These are phyloP conservation scores for Apamea crenata DNA, from an alignment of 2,888 invertebrate genomes.

Conservation along the genomic window DNA sequence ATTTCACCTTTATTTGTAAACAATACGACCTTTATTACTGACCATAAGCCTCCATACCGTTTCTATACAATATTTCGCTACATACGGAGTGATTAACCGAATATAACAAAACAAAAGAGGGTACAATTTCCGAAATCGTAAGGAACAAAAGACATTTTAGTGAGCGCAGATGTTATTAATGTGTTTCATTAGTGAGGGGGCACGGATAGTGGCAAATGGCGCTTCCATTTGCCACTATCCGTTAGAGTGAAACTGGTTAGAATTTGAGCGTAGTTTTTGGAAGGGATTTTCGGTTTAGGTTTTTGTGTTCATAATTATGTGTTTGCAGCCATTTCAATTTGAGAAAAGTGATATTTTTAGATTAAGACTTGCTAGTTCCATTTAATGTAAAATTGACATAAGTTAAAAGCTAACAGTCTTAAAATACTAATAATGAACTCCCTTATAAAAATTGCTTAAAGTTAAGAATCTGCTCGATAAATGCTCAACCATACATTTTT, in stretches of 20 bases:
- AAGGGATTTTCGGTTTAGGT: conserved; percentile 10
- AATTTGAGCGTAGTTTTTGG: conserved; percentile 47
- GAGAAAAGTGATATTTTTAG: neutral
- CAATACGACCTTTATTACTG: conserved; percentile 44
- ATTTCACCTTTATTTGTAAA: conserved; percentile 39
- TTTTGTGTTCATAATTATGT: neutral
- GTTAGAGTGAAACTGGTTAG: conserved; percentile 34
- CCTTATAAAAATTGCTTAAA: too few species aligned
- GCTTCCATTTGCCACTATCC: too few species aligned
- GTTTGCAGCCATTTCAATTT: neutral
- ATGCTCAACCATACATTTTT: too few species aligned
- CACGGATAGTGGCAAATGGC: conserved; percentile 66
- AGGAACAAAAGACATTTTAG: conserved; percentile 82
- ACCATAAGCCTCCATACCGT: conserved; percentile 38
- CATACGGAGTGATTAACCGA: conserved; percentile 66
- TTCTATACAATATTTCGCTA: conserved; percentile 57
- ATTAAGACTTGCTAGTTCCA: too few species aligned
- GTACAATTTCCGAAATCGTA: conserved; percentile 76
- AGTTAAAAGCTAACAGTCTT: neutral
- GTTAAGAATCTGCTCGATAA: too few species aligned
- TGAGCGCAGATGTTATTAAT: conserved; percentile 83
- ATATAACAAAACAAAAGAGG: conserved; percentile 68
- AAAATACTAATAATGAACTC: neutral
- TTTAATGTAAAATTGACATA: neutral
- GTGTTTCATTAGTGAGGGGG: conserved; percentile 79